phyloP scores from a whole-genome alignment of 37 sponge, comb jelly and placozoan genomes.

The Agelas oroides region DNA sequence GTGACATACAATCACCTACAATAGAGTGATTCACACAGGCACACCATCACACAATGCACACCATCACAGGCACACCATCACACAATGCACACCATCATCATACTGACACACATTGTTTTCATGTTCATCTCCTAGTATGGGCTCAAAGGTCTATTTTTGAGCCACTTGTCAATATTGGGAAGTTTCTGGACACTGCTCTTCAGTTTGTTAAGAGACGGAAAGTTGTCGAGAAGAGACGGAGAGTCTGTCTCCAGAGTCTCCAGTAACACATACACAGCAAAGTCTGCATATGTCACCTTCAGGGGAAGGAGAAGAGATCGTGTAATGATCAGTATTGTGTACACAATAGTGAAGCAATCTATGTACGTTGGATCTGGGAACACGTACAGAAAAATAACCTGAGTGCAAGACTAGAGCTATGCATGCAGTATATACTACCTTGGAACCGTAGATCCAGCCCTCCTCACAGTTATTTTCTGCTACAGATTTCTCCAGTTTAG shows the following conservation, averaged over 20 bases:
- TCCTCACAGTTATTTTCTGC: conserved; percentile 14
- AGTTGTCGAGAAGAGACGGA: conserved; percentile 14
- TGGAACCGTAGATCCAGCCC: conserved; percentile 52
- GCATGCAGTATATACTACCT: too few relatives aligned
- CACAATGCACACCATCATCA: too few relatives aligned
- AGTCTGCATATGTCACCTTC: conserved; percentile 67
- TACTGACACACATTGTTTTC: too few relatives aligned
- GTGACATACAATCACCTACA: too few relatives aligned
- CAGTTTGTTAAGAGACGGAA: conserved; percentile 30
- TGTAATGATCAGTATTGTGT: too few relatives aligned
- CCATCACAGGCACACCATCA: too few relatives aligned
- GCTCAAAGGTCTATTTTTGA: conserved; percentile 30
- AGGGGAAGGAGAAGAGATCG: neutral
- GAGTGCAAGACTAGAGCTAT: too few relatives aligned
- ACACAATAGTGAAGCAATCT: neutral
- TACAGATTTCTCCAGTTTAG: conserved; percentile 32
- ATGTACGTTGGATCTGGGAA: too few relatives aligned
- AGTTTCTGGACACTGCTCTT: conserved; percentile 42
- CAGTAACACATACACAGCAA: conserved; percentile 44
- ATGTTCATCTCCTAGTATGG: neutral
- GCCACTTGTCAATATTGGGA: conserved; percentile 43
- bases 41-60: too few relatives aligned
- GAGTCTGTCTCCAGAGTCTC: neutral
- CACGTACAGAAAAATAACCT: too few relatives aligned
- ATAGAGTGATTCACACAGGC: too few relatives aligned